Percentiles rank a stretch among this genome's conserved stretches.
Conservation (phyloP, 2,888 invertebrate genomes). For the Schizotus pectinicornis region DNA sequence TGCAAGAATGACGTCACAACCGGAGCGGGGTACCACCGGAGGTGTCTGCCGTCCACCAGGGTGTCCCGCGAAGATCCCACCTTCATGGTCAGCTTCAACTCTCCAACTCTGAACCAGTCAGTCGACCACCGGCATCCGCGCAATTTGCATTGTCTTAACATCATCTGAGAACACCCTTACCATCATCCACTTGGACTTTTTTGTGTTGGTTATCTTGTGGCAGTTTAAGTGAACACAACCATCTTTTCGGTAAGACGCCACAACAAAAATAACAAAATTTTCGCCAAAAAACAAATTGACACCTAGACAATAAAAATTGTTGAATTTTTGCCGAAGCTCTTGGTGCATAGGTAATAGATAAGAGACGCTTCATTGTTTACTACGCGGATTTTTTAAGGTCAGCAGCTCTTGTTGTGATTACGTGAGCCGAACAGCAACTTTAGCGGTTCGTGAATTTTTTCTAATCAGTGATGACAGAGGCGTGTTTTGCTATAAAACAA, state of each 20-base stretch:
- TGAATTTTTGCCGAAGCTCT: too few relatives aligned
- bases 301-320: too few relatives aligned
- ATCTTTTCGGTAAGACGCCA: too few relatives aligned
- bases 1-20: slow-evolving; percentile 24
- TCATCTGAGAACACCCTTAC: slow-evolving; percentile 11
- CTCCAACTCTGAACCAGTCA: slow-evolving; percentile 19
- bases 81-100: slow-evolving; percentile 35
- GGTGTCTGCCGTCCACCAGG: slow-evolving; percentile 27
- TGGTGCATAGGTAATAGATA: too few relatives aligned
- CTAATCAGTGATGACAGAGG: background rate
- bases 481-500: slow-evolving; percentile 1
- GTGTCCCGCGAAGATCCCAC: slow-evolving; percentile 36
- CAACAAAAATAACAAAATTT: background rate
- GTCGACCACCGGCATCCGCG: slow-evolving; percentile 40
- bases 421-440: too few relatives aligned
- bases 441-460: background rate
- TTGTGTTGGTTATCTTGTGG: background rate
- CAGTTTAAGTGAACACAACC: too few relatives aligned
- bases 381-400: background rate
- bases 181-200: slow-evolving; percentile 4
- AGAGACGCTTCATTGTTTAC: background rate
- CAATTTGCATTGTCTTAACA: slow-evolving; percentile 14
- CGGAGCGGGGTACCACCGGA: slow-evolving; percentile 17
- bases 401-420: background rate
- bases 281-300: background rate